phyloP scores from a whole-genome alignment of 2,113 vertebrate genomes.

The Calyptomena viridis region DNA sequence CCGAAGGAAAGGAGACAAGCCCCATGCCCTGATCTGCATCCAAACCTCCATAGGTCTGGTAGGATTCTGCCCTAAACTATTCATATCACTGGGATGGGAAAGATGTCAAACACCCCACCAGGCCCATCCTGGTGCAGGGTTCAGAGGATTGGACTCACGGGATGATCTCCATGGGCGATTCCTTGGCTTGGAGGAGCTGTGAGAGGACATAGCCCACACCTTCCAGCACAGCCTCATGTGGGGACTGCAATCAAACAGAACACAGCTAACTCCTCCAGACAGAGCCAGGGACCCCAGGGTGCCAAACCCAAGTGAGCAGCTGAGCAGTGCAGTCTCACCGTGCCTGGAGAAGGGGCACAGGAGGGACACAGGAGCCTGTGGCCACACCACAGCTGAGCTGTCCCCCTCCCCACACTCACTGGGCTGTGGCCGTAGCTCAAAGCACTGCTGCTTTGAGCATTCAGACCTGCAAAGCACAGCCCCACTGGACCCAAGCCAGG shows the following conservation, averaged over 20 bases:
- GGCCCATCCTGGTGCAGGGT: neutral
- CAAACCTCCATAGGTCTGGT: neutral
- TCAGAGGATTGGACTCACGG: conserved; percentile 76
- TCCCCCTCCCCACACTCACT: neutral
- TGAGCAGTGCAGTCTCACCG: fast-evolving
- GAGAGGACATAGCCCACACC: conserved; percentile 89
- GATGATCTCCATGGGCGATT: conserved; percentile 80
- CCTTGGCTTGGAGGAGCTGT: conserved; percentile 89
- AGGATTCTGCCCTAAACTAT: neutral
- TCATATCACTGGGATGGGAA: neutral
- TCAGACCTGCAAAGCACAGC: neutral
- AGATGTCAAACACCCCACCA: no score
- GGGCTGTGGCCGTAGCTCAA: neutral
- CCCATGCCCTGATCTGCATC: neutral
- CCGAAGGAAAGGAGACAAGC: neutral
- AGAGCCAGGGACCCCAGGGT: neutral
- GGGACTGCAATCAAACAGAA: conserved; percentile 76
- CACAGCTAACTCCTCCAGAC: neutral
- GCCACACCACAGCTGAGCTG: neutral
- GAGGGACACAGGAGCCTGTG: neutral
- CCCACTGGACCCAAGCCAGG: neutral
- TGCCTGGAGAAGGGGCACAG: neutral
- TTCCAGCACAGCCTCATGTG: conserved; percentile 87
- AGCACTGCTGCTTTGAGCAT: neutral
- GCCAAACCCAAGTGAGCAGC: neutral